These are phyloP conservation scores for Passer domesticus DNA, from an alignment of 2,113 vertebrate species.

Conservation along the genomic window DNA sequence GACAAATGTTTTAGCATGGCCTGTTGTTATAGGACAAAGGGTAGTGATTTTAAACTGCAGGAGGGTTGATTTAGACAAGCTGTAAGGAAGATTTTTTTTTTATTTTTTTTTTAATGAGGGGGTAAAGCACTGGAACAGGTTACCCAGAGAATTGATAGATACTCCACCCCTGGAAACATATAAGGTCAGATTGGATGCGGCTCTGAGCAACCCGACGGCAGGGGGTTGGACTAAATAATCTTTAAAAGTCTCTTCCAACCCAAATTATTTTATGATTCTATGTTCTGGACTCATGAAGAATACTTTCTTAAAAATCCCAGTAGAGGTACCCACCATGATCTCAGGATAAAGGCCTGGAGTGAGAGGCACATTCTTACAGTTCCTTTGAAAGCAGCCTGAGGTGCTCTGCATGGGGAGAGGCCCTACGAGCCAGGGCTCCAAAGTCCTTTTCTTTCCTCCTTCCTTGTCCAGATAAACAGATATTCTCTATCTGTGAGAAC, in stretches of 20 bases:
- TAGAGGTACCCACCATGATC: neutral
- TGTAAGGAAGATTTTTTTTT: neutral
- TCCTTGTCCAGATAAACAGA: neutral
- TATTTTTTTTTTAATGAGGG: neutral
- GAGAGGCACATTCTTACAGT: neutral
- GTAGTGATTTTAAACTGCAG: neutral
- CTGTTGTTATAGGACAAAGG: neutral
- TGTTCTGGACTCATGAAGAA: neutral
- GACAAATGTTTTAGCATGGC: neutral
- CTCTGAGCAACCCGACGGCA: neutral
- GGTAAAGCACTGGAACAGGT: neutral
- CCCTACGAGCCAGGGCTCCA: accelerated
- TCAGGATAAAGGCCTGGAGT: neutral
- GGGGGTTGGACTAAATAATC: neutral
- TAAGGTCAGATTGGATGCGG: neutral
- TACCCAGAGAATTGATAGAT: neutral
- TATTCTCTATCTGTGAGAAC: neutral
- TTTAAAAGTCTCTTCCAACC: neutral
- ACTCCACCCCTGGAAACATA: neutral
- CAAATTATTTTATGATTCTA: neutral
- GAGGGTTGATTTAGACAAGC: neutral
- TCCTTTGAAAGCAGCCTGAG: neutral
- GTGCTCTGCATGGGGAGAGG: neutral
- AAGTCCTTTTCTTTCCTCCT: neutral
- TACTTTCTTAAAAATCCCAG: neutral